Conservation (phyloP, 2,888 invertebrate genomes). For the Rhagonycha lutea region DNA sequence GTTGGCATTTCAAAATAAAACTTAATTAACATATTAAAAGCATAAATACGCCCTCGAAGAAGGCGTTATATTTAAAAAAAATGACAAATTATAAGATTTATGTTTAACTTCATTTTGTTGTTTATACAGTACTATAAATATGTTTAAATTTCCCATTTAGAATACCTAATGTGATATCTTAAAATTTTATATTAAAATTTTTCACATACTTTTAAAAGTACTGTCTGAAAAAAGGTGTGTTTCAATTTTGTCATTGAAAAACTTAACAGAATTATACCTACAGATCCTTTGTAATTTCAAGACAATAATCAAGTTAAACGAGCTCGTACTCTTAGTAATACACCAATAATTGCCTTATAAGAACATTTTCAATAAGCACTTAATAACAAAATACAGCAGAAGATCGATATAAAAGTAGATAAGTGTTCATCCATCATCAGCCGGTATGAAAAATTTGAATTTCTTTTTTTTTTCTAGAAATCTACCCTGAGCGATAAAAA, state of each 20-base stretch:
- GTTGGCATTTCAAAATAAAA: slow-evolving; percentile 47
- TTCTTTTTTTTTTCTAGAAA: too few species aligned
- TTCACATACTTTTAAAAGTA: slow-evolving; percentile 12
- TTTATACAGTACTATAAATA: neutral
- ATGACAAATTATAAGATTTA: slow-evolving; percentile 54
- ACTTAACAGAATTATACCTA: neutral
- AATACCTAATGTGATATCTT: neutral
- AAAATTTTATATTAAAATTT: neutral
- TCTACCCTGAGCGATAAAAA: too few species aligned
- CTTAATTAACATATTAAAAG: slow-evolving; percentile 50
- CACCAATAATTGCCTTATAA: neutral
- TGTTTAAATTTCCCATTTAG: neutral
- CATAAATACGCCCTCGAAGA: slow-evolving; percentile 50
- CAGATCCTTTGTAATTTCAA: neutral
- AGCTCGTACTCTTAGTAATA: neutral
- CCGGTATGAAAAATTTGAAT: too few species aligned
- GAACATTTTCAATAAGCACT: neutral
- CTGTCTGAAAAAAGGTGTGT: neutral
- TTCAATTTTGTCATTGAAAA: neutral
- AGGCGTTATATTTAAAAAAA: slow-evolving; percentile 43
- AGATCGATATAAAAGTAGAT: too few species aligned
- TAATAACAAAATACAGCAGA: too few species aligned
- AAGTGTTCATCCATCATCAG: too few species aligned
- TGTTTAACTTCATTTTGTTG: slow-evolving; percentile 43
- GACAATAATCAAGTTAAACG: neutral